Conservation (phyloP, 2,888 invertebrate genomes). For the Lithosia quadra region DNA sequence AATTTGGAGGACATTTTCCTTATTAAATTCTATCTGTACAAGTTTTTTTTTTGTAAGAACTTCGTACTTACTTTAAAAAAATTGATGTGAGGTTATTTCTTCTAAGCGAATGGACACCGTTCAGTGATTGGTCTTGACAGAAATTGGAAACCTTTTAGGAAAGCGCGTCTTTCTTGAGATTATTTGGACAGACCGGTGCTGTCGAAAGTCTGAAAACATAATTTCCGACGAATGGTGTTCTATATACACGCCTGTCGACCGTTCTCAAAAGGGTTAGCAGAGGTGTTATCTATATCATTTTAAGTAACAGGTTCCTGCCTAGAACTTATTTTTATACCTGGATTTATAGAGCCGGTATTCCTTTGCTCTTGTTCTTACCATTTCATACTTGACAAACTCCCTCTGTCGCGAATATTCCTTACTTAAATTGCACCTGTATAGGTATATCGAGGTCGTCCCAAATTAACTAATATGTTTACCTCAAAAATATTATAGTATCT, state of each 20-base stretch:
- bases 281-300: not conserved
- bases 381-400: too few species aligned
- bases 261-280: not conserved
- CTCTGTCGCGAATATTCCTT: too few species aligned
- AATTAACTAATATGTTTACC: too few species aligned
- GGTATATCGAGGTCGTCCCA: too few species aligned
- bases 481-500: too few species aligned
- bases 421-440: too few species aligned
- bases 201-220: conserved; percentile 11
- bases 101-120: conserved; percentile 40
- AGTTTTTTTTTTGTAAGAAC: conserved; percentile 30
- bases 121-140: conserved; percentile 34
- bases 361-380: too few species aligned
- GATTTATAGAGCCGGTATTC: too few species aligned
- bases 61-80: conserved; percentile 32
- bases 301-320: too few species aligned
- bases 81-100: conserved; percentile 45
- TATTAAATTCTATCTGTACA: conserved; percentile 43
- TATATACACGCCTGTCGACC: not conserved
- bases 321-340: too few species aligned
- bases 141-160: conserved; percentile 49
- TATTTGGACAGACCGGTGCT: conserved; percentile 38
- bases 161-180: conserved; percentile 36
- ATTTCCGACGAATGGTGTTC: not conserved
- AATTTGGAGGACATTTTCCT: conserved; percentile 39